Conservation (phyloP, 2,113 vertebrate species). For the Anoplopoma fimbria region DNA sequence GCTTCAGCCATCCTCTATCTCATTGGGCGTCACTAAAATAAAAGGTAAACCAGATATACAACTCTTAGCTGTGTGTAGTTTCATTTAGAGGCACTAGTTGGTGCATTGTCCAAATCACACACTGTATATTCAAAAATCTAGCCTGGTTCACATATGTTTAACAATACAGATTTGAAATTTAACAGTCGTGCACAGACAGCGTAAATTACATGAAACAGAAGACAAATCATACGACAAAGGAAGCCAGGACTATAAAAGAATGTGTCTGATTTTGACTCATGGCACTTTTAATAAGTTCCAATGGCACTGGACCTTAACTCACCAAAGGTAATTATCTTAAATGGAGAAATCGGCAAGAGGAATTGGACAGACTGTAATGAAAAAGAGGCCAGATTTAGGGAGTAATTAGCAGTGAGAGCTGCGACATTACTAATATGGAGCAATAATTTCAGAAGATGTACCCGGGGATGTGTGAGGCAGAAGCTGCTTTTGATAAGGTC, state of each 20-base stretch:
- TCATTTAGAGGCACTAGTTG: background rate
- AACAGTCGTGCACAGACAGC: background rate
- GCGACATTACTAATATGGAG: conserved; percentile 34
- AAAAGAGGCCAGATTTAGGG: conserved; percentile 43
- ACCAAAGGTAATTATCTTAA: conserved; percentile 48
- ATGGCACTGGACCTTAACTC: conserved; percentile 15
- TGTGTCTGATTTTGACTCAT: conserved; percentile 29
- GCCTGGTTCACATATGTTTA: background rate
- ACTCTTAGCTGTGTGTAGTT: background rate
- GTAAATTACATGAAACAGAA: background rate
- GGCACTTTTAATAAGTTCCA: conserved; percentile 28
- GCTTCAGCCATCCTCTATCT: background rate
- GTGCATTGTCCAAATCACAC: background rate
- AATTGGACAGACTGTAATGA: conserved; percentile 30
- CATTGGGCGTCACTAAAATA: background rate
- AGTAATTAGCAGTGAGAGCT: conserved; percentile 45
- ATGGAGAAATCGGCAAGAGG: conserved; percentile 35
- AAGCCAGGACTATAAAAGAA: conserved; percentile 10
- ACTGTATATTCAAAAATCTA: background rate
- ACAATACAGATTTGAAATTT: background rate
- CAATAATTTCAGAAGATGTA: conserved; percentile 34
- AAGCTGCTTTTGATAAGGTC: conserved; percentile 58
- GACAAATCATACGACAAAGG: background rate
- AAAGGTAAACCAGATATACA: background rate
- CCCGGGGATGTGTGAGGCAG: conserved; percentile 24